Base-by-base conservation (phyloP, 1,140 invertebrate species). In the Heliothis virescens region DNA sequence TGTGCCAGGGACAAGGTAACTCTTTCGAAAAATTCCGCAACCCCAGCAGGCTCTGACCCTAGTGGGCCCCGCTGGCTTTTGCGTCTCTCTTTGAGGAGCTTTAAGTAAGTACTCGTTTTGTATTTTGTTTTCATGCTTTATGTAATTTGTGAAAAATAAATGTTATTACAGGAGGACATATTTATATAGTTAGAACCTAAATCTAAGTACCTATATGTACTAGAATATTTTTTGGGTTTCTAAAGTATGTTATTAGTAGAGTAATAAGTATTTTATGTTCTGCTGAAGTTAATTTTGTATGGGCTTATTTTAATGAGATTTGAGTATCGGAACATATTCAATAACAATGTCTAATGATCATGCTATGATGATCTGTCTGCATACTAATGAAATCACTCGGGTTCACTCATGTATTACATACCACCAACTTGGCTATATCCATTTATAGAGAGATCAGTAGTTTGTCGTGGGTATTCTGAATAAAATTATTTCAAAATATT, bases 381-480 rank as follows among this genome's bases (percentile, higher is more conserved):
- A 13, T 4, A 18, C 62, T 65, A 65, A 5, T 47, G 41, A 11
- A 48, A 7, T 18, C 34, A 65, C 65, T 15, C 47, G 48, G 47
- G 48, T 52, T 16, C 47, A 52, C 67, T 53, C 67, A 26, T 13
- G 47, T 18, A 29, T 10, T n/a, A 71, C 67, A 52, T 71, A 71
- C 67, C 67, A 53, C 67, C 67, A 29, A 71, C 67, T 71, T 71
- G 67, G 1, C 48, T 50, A 29, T 71, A 71, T 52, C 67, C 67
- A 29, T 26, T 21, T 9, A 71, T 71, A 18, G 48, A 71, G 18
- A 53, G n/a, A 7, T 74, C 53, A 59, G 10, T 47, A 57, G 18
- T 60, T 65, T 55, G 29, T 12, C 59, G 26, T 57, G 12, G 52
- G 57, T 57, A 18, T 59, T 57, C 52, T 59, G 71, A 15, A 67